Evolutionary conservation across 2,888 invertebrate species (phyloP).

Genomic region (Chrysotoxum bicinctum): DNA sequence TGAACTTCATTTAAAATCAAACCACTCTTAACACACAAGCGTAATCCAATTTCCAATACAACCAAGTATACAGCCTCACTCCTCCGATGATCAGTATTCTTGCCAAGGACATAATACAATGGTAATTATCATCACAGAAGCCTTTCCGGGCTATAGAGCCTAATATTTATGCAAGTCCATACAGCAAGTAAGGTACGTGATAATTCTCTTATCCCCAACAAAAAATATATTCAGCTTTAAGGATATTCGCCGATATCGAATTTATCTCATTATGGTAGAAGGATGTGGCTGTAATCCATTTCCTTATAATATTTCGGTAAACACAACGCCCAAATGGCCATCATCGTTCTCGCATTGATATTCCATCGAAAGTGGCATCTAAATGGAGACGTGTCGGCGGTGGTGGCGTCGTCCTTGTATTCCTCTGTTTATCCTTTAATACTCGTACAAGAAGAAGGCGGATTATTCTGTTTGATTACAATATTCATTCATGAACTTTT

Average conservation of each 20-base stretch:
- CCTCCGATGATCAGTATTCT: conserved; percentile 57
- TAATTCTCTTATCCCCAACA: conserved; percentile 2
- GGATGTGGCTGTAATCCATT: conserved; percentile 70
- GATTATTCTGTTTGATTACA: conserved; percentile 68
- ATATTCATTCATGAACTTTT: conserved; percentile 37
- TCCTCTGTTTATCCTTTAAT: conserved; percentile 38
- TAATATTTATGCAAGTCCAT: not conserved
- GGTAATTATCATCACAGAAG: conserved; percentile 58
- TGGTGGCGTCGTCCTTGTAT: not conserved
- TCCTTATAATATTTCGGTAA: conserved; percentile 69
- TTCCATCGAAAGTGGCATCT: conserved; percentile 31
- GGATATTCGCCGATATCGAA: conserved; percentile 62
- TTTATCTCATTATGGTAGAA: conserved; percentile 68
- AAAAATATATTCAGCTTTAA: conserved; percentile 2
- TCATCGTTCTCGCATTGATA: conserved; percentile 62
- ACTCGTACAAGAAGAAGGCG: conserved; percentile 14
- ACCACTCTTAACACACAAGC: too few species aligned
- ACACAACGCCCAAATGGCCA: conserved; percentile 65
- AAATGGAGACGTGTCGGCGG: not conserved
- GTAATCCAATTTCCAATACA: conserved; percentile 39
- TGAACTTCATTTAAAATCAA: not conserved
- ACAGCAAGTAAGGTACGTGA: not conserved
- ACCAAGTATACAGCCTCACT: not conserved
- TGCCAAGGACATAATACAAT: conserved; percentile 16
- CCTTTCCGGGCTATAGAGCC: not conserved